Base-by-base conservation (phyloP, 2,797 vertebrate genomes). In the Anguilla megastoma region DNA sequence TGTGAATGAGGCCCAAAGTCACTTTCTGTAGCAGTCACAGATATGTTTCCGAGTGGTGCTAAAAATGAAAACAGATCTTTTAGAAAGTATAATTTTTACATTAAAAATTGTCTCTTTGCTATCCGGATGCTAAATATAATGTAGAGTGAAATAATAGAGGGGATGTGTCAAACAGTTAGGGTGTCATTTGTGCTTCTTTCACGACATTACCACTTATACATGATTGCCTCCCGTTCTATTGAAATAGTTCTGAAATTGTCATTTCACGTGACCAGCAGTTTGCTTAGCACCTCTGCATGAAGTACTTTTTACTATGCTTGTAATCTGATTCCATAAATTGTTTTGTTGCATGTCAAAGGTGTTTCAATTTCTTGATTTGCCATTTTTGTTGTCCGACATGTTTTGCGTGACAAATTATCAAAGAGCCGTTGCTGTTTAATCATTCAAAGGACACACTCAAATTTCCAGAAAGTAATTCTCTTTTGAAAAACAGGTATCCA, bases 271-370 rank as follows among this genome's bases (percentile, higher is more conserved):
- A 60, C 58, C 58, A 60, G 14, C 58, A 60, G 14, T 60, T 18
- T 16, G 58, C 58, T 60, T 18, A 60, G 58, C 14, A 24, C 14
- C 21, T 60, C 14, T 18, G 12, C 16, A 16, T 2, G 10, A 52
- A 52, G 7, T 52, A 52, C 50, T 8, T 52, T 52, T 52, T 52
- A 71, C n/a, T 33, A 30, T 71, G 69, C 27, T 71, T 9, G 12
- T 71, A 9, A 27, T 71, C 27, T 41, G 74, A 79, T 79, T 41
- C 74, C 74, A 79, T 79, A 41, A 79, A 79, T 36, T 79, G n/a
- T n/a, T 16, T 30, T 12, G 10, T 33, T 10, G 8, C 16, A 41
- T 2, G 2, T 7, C 10, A 79, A 71, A 41, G 1, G 3, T 24
- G 36, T 79, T 30, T 79, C 30, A 16, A 41, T 79, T 16, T 27